phyloP scores from a whole-genome alignment of 2,888 invertebrate genomes.

The Ophion costatus region DNA sequence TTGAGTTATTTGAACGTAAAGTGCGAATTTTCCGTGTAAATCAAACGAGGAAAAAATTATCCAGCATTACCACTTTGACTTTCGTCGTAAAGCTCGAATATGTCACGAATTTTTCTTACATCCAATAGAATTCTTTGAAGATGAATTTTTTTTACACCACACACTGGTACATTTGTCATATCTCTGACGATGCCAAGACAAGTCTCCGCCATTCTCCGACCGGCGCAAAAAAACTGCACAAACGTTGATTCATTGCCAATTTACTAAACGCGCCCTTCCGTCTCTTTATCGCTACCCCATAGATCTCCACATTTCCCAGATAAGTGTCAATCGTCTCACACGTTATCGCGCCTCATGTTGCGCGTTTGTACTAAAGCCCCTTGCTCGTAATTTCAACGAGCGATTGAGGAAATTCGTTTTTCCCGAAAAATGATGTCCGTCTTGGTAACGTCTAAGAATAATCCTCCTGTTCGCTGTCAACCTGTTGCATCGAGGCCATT shows the following conservation, averaged over 20 bases:
- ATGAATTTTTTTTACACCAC: background rate
- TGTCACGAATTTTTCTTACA: background rate
- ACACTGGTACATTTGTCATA: background rate
- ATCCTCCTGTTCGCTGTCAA: slow-evolving; percentile 85
- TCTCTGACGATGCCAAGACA: background rate
- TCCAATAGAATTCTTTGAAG: background rate
- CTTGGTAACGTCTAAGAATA: slow-evolving; percentile 80
- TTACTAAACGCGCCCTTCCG: background rate
- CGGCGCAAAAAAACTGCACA: background rate
- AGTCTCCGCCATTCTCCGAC: background rate
- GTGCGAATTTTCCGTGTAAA: background rate
- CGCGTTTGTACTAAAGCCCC: slow-evolving; percentile 7
- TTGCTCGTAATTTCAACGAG: background rate
- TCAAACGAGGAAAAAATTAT: background rate
- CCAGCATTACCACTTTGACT: no score
- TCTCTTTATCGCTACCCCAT: background rate
- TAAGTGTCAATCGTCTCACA: slow-evolving; percentile 6
- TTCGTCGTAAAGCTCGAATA: background rate
- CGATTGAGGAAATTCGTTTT: background rate
- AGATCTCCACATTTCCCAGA: background rate
- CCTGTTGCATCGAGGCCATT: slow-evolving; percentile 85
- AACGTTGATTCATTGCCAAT: background rate
- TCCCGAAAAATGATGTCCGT: background rate
- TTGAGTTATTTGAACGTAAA: background rate
- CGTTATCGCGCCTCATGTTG: background rate